Evolutionary conservation across 2,888 invertebrate species (phyloP).

Genomic region (Cataglyphis albicans): DNA sequence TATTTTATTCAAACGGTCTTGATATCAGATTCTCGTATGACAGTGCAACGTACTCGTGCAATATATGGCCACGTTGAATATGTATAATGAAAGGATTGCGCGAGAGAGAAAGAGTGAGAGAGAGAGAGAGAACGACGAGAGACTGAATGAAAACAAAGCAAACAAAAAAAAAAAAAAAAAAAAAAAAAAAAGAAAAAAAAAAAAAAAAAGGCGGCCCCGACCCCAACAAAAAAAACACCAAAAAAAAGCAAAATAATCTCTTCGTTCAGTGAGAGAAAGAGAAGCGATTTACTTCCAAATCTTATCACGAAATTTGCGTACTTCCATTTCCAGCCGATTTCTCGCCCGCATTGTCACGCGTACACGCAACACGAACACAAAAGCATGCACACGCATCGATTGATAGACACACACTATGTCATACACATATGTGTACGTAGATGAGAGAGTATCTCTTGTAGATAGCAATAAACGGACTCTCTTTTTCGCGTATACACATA

Average conservation of each 20-base stretch:
- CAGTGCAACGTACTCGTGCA: background rate
- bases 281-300: constrained; percentile 45
- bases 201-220: too few species aligned
- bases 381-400: constrained; percentile 15
- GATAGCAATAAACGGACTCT: constrained; percentile 82
- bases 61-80: constrained; percentile 9
- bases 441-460: constrained; percentile 74
- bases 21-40: background rate
- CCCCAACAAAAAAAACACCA: too few species aligned
- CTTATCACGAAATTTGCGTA: constrained; percentile 57
- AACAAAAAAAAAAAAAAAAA: constrained; percentile 10
- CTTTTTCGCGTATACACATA: constrained; percentile 77
- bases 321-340: constrained; percentile 51
- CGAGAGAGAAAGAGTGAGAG: constrained; percentile 23
- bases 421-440: background rate
- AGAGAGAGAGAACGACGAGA: background rate
- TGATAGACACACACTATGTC: background rate
- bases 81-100: constrained; percentile 56
- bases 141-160: background rate
- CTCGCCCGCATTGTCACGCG: constrained; percentile 47
- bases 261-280: constrained; percentile 18
- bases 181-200: constrained; percentile 15
- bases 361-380: constrained; percentile 11
- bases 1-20: constrained; percentile 3
- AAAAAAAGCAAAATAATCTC: constrained; percentile 6